Conservation (phyloP, 2,888 invertebrate species). For the Leptothorax acervorum region DNA sequence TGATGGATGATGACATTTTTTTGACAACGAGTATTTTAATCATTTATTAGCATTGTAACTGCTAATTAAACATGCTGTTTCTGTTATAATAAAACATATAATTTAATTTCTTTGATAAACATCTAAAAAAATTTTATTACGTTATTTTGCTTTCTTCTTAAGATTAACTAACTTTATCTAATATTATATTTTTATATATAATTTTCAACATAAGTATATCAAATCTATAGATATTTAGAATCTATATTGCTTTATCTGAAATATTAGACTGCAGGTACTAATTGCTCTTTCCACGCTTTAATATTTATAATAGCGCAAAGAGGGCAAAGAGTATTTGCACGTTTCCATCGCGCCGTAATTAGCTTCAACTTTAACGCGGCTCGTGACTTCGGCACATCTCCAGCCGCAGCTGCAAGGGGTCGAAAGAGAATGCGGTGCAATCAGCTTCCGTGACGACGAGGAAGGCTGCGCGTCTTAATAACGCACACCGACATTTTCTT, state of each 20-base stretch:
- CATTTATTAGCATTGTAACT: no score
- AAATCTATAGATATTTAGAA: neutral
- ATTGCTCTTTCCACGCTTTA: constrained; percentile 16
- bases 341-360: constrained; percentile 30
- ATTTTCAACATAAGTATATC: neutral
- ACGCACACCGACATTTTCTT: constrained; percentile 79
- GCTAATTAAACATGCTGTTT: no score
- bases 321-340: neutral
- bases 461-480: constrained; percentile 83
- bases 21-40: no score
- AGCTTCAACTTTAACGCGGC: constrained; percentile 35
- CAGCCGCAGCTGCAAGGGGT: constrained; percentile 44
- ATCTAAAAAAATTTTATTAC: no score
- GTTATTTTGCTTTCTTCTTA: no score
- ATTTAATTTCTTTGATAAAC: no score
- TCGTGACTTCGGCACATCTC: constrained; percentile 47
- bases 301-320: constrained; percentile 25
- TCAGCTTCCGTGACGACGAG: constrained; percentile 83
- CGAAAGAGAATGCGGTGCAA: constrained; percentile 73
- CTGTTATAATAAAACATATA: no score
- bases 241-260: neutral
- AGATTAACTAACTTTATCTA: no score
- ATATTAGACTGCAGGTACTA: neutral
- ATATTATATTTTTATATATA: neutral
- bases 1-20: no score